These are phyloP conservation scores for Agriotes lineatus DNA, from an alignment of 2,888 invertebrate genomes.

Conservation along the genomic window DNA sequence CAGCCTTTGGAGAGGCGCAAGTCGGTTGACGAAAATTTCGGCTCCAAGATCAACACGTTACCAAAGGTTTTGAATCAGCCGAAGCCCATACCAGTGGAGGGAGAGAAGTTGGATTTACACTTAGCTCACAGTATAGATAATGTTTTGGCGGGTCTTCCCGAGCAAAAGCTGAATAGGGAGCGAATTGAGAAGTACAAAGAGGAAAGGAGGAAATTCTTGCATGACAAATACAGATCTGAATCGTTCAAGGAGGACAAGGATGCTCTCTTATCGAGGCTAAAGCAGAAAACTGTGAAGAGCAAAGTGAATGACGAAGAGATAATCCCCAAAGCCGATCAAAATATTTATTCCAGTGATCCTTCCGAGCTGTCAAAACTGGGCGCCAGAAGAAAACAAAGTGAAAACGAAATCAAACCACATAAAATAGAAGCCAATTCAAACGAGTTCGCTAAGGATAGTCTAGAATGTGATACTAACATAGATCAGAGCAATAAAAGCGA, in stretches of 20 bases:
- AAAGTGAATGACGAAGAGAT: conserved; percentile 38
- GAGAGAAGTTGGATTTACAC: conserved; percentile 57
- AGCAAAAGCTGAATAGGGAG: conserved; percentile 76
- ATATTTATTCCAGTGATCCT: conserved; percentile 19
- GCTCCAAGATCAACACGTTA: conserved; percentile 67
- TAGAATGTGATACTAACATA: conserved; percentile 39
- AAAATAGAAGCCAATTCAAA: conserved; percentile 37
- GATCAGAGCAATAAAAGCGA: conserved; percentile 27
- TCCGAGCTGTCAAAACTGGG: conserved; percentile 32
- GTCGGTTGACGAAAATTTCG: conserved; percentile 68
- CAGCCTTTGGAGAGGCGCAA: conserved; percentile 67
- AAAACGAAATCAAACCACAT: conserved; percentile 45
- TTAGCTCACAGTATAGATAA: conserved; percentile 61
- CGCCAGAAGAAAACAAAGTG: conserved; percentile 24
- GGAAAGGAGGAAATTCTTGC: conserved; percentile 85
- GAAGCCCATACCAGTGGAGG: conserved; percentile 68
- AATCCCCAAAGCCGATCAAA: conserved; percentile 54
- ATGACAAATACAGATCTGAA: conserved; percentile 89
- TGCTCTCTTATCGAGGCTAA: conserved; percentile 65
- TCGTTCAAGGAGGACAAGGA: conserved; percentile 78
- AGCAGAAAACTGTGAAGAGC: conserved; percentile 61
- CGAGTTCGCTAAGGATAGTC: conserved; percentile 34
- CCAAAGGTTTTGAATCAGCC: conserved; percentile 71
- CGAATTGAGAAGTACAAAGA: conserved; percentile 92
- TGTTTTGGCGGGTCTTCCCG: conserved; percentile 50